Evolutionary conservation across 2,113 vertebrate species (phyloP).

Genomic region (Apteryx owenii): DNA sequence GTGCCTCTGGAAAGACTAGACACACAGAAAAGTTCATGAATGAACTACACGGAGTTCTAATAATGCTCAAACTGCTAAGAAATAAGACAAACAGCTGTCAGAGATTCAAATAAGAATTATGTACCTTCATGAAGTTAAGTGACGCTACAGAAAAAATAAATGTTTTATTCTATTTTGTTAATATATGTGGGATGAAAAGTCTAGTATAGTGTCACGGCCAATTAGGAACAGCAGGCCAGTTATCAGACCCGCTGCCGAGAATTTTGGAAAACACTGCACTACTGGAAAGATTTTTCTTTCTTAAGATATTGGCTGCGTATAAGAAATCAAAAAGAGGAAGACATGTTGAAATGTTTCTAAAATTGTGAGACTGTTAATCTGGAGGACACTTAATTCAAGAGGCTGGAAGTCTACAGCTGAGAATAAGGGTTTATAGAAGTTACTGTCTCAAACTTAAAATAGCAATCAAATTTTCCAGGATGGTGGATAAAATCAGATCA

Average conservation of each 20-base stretch:
- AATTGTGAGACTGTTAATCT: background rate
- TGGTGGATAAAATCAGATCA: background rate
- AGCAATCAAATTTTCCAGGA: background rate
- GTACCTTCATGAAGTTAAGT: background rate
- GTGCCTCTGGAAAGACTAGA: background rate
- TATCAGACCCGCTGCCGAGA: background rate
- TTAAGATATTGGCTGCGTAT: background rate
- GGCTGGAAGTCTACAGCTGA: background rate
- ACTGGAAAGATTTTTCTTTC: background rate
- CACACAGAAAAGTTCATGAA: background rate
- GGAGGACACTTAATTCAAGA: background rate
- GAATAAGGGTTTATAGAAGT: background rate
- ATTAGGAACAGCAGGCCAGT: background rate
- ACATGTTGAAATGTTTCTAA: background rate
- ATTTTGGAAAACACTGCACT: background rate
- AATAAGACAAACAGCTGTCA: background rate
- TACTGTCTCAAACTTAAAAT: background rate
- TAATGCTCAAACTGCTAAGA: background rate
- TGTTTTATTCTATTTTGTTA: background rate
- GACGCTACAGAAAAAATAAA: background rate
- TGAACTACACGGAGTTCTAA: accelerated
- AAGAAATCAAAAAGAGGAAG: background rate
- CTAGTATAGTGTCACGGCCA: background rate
- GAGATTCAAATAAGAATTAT: background rate
- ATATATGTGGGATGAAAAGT: background rate